These are phyloP conservation scores for Micoletzkya japonica DNA, from an alignment of 2,888 invertebrate species.

Conservation along the genomic window DNA sequence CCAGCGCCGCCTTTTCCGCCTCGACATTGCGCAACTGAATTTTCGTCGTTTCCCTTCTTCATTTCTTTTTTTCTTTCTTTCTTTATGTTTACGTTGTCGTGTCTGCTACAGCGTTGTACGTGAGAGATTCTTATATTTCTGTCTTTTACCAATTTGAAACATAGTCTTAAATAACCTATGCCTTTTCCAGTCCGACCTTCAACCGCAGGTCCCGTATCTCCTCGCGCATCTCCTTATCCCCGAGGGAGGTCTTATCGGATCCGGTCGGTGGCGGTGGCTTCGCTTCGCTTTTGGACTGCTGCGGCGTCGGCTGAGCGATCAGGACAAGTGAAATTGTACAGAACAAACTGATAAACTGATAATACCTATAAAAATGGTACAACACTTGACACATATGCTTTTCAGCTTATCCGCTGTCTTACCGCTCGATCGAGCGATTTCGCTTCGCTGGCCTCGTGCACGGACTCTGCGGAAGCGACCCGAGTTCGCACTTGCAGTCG, in stretches of 20 bases:
- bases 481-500: slow-evolving; percentile 13
- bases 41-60: neutral
- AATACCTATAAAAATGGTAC: too few species aligned
- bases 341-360: too few species aligned
- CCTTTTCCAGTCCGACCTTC: neutral
- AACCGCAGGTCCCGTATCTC: slow-evolving; percentile 4
- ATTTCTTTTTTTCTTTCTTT: neutral
- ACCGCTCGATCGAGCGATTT: neutral
- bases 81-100: neutral
- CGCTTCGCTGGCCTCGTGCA: neutral
- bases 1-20: slow-evolving; percentile 39
- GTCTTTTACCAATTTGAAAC: too few species aligned
- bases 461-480: slow-evolving; percentile 16
- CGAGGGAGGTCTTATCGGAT: neutral
- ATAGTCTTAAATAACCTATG: too few species aligned
- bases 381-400: too few species aligned
- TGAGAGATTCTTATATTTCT: too few species aligned
- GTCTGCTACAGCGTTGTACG: neutral
- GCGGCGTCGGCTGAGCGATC: too few species aligned
- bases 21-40: slow-evolving; percentile 36
- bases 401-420: too few species aligned
- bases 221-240: slow-evolving; percentile 1
- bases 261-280: neutral
- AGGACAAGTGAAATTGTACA: too few species aligned
- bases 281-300: too few species aligned